These are phyloP conservation scores for Contarinia nasturtii DNA, from an alignment of 1,140 invertebrate genomes.

Conservation along the genomic window DNA sequence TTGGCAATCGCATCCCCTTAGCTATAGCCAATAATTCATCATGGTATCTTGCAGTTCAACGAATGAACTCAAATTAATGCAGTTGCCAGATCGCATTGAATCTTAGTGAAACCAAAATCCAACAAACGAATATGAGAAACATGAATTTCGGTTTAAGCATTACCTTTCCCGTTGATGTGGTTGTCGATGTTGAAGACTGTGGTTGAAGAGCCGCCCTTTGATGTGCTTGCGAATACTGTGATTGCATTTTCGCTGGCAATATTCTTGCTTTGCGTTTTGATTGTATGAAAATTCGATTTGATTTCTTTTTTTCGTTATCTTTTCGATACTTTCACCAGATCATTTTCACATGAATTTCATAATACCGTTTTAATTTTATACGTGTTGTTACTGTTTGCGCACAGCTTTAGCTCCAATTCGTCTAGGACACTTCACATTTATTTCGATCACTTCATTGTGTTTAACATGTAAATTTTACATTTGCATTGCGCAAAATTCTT, in stretches of 20 bases:
- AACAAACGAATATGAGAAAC: background rate
- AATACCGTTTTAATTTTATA: background rate
- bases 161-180: constrained; percentile 4
- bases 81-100: background rate
- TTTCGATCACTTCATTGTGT: no score
- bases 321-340: background rate
- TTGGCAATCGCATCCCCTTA: no score
- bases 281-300: no score
- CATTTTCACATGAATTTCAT: background rate
- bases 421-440: no score
- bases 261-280: no score
- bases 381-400: background rate
- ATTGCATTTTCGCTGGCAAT: no score
- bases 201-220: constrained; percentile 3
- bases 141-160: background rate
- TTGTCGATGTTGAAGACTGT: constrained; percentile 1
- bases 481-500: no score
- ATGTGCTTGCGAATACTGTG: background rate
- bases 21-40: no score
- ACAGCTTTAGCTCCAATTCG: background rate
- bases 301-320: no score
- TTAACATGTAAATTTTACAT: no score
- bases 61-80: background rate
- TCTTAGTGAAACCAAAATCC: background rate
- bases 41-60: no score